A percentile compares a stretch with the other conserved stretches of the same genome.
phyloP scores from a whole-genome alignment of 2,113 vertebrate genomes.

The Gracilinanus agilis region DNA sequence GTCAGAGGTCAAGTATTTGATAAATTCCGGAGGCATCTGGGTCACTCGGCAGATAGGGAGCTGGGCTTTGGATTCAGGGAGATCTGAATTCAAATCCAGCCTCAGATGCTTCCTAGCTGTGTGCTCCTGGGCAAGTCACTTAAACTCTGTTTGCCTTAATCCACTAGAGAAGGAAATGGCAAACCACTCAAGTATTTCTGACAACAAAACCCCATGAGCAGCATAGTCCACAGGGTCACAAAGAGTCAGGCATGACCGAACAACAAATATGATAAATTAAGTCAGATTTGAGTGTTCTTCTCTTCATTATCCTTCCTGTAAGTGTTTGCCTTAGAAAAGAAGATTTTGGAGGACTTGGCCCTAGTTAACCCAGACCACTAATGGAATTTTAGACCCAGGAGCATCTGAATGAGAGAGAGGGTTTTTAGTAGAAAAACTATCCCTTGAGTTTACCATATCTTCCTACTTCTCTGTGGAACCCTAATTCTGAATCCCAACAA shows the following conservation, averaged over 20 bases:
- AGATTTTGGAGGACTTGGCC: slow-evolving; percentile 57
- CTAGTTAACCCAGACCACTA: slow-evolving; percentile 63
- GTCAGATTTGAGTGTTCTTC: slow-evolving; percentile 79
- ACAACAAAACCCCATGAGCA: background rate
- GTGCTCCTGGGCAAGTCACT: background rate
- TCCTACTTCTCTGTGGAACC: background rate
- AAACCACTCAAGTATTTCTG: background rate
- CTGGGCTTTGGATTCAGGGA: background rate
- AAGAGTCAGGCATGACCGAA: background rate
- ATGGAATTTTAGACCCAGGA: background rate
- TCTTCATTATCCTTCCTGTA: slow-evolving; percentile 78
- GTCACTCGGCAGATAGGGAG: background rate
- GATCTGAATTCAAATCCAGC: background rate
- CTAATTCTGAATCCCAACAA: background rate
- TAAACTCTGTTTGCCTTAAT: background rate
- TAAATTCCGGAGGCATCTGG: background rate
- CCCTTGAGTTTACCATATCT: background rate
- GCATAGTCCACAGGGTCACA: background rate
- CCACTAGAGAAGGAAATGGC: background rate
- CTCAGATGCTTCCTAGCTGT: background rate
- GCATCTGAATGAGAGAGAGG: background rate
- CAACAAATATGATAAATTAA: slow-evolving; percentile 74
- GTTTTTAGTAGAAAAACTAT: background rate
- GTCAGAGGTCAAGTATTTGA: background rate
- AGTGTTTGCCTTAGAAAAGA: slow-evolving; percentile 73